Evolutionary conservation across 1,140 invertebrate genomes (phyloP).

Genomic region (Xylocopa sonorina): DNA sequence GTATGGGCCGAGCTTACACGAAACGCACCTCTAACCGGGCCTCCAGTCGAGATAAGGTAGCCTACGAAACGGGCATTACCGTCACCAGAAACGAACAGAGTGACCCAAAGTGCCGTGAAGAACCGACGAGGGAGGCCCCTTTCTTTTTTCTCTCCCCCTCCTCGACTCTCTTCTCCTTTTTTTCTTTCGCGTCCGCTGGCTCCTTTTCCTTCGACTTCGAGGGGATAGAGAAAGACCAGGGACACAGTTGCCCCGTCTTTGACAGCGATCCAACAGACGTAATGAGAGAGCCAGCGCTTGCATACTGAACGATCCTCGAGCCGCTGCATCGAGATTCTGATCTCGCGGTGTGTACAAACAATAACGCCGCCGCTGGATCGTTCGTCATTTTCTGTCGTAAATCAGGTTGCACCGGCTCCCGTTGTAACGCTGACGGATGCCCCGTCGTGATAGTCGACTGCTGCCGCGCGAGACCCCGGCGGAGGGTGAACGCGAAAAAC

Average conservation of each 20-base stretch:
- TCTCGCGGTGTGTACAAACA: conserved; percentile 55
- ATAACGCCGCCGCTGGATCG: conserved; percentile 43
- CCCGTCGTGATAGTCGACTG: conserved; percentile 2
- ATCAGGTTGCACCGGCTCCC: conserved; percentile 39
- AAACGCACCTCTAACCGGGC: conserved; percentile 61
- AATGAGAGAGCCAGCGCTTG: conserved; percentile 57
- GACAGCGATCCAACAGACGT: conserved; percentile 49
- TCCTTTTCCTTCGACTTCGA: conserved; percentile 3
- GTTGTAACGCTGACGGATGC: conserved; percentile 25
- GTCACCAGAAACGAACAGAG: conserved; percentile 62
- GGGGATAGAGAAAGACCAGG: background rate
- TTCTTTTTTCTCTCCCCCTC: background rate
- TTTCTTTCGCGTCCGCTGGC: background rate
- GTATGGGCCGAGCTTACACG: conserved; percentile 59
- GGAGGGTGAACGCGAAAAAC: too few species aligned
- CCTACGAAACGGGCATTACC: conserved; percentile 60
- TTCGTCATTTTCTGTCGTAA: conserved; percentile 53
- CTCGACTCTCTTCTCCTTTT: conserved; percentile 4
- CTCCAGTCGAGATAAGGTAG: conserved; percentile 60
- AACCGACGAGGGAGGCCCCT: conserved; percentile 8
- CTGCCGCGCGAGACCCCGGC: background rate
- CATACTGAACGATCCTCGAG: conserved; percentile 48
- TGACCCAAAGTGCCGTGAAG: conserved; percentile 21
- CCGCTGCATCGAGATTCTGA: conserved; percentile 55
- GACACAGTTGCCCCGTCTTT: conserved; percentile 34